These are phyloP conservation scores for Phainopepla nitens DNA, from an alignment of 2,113 vertebrate species.

Conservation along the genomic window DNA sequence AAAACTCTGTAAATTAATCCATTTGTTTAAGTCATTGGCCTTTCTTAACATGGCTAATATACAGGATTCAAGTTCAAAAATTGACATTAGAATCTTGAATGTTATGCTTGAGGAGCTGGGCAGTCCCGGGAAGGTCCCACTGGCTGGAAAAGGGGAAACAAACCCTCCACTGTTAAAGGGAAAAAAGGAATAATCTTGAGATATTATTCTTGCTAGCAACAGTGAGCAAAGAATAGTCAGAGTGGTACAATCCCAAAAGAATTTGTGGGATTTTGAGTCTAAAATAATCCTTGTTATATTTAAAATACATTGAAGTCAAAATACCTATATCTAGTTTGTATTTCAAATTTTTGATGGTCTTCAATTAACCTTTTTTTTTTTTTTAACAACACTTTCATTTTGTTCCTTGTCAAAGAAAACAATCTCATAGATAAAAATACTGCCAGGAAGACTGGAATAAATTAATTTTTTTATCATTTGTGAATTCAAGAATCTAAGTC, in stretches of 20 bases:
- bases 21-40: background rate
- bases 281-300: background rate
- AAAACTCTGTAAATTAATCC: background rate
- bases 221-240: background rate
- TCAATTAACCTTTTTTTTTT: background rate
- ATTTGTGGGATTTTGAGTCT: background rate
- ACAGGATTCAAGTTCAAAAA: background rate
- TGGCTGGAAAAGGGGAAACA: background rate
- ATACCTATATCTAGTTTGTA: background rate
- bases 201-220: background rate
- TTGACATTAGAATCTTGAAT: background rate
- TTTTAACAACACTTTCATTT: background rate
- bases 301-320: background rate
- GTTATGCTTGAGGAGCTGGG: background rate
- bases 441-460: background rate
- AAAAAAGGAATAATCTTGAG: background rate
- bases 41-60: background rate
- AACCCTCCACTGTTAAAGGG: background rate
- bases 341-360: background rate
- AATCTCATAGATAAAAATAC: background rate
- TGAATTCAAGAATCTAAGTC: background rate
- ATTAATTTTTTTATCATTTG: background rate
- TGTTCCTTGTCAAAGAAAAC: background rate
- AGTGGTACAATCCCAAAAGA: fast-evolving
- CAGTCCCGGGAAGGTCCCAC: background rate